Conservation (phyloP, 2,888 invertebrate species). For the Apotomis capreana region DNA sequence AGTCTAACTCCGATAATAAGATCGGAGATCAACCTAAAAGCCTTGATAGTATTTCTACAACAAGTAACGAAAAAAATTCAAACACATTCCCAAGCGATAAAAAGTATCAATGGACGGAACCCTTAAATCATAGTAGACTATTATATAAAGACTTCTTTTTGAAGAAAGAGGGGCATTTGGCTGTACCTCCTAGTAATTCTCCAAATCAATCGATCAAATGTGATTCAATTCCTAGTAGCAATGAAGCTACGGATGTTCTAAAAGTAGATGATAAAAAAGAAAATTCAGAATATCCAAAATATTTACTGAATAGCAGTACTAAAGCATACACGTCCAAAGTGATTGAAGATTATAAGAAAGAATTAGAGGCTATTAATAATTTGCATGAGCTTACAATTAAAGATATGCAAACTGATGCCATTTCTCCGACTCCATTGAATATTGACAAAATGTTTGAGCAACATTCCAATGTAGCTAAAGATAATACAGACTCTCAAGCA, state of each 20-base stretch:
- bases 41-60: conserved; percentile 64
- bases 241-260: conserved; percentile 48
- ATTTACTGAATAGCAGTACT: conserved; percentile 73
- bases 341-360: conserved; percentile 80
- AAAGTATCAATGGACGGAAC: conserved; percentile 64
- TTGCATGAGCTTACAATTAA: conserved; percentile 77
- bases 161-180: conserved; percentile 71
- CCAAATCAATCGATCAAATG: conserved; percentile 54
- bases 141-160: conserved; percentile 78
- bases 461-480: conserved; percentile 56
- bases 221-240: conserved; percentile 51
- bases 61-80: conserved; percentile 62
- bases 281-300: conserved; percentile 71
- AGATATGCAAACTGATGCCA: conserved; percentile 75
- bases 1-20: conserved; percentile 57
- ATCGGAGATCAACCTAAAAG: conserved; percentile 68
- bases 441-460: conserved; percentile 77
- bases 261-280: conserved; percentile 55
- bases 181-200: conserved; percentile 71
- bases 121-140: conserved; percentile 75
- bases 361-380: conserved; percentile 77
- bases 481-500: conserved; percentile 51
- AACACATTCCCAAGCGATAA: conserved; percentile 59
- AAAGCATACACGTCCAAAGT: conserved; percentile 81
- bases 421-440: conserved; percentile 74